These are phyloP conservation scores for Anthonomus grandis DNA, from an alignment of 1,140 invertebrate genomes.

Conservation along the genomic window DNA sequence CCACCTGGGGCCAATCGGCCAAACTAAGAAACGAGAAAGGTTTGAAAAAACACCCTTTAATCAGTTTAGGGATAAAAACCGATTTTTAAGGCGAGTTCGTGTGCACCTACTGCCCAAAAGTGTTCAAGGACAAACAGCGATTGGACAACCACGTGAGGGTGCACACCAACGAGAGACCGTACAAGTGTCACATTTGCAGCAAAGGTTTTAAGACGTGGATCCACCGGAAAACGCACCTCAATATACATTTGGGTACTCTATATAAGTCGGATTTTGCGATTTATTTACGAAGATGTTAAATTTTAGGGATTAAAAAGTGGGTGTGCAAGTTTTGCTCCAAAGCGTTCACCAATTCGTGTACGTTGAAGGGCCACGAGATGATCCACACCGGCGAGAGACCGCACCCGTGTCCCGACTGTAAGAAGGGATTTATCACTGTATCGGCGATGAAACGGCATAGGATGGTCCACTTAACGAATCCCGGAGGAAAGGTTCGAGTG, in stretches of 20 bases:
- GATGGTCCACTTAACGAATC: constrained; percentile 9
- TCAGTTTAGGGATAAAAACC: neutral
- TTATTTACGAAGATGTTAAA: constrained; percentile 69
- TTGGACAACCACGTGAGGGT: constrained; percentile 30
- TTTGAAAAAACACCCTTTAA: too few species aligned
- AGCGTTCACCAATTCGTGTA: constrained; percentile 55
- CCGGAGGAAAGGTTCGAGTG: neutral
- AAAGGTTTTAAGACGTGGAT: constrained; percentile 70
- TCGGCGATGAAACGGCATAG: constrained; percentile 34
- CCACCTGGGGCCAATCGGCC: constrained; percentile 13
- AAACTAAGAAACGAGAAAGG: constrained; percentile 22
- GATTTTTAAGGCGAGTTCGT: constrained; percentile 19
- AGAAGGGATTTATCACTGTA: constrained; percentile 37
- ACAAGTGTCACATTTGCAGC: constrained; percentile 39
- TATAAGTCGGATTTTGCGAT: too few species aligned
- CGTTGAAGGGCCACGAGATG: constrained; percentile 70
- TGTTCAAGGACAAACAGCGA: constrained; percentile 41
- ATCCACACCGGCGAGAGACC: constrained; percentile 61
- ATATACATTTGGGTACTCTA: constrained; percentile 68
- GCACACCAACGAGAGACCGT: constrained; percentile 39
- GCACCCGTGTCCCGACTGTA: constrained; percentile 57
- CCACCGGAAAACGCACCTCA: constrained; percentile 75
- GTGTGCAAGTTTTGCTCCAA: constrained; percentile 58
- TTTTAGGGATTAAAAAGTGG: constrained; percentile 57
- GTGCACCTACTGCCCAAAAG: constrained; percentile 25